phyloP scores from a whole-genome alignment of 2,888 invertebrate genomes.

The Palloptera scutellata region DNA sequence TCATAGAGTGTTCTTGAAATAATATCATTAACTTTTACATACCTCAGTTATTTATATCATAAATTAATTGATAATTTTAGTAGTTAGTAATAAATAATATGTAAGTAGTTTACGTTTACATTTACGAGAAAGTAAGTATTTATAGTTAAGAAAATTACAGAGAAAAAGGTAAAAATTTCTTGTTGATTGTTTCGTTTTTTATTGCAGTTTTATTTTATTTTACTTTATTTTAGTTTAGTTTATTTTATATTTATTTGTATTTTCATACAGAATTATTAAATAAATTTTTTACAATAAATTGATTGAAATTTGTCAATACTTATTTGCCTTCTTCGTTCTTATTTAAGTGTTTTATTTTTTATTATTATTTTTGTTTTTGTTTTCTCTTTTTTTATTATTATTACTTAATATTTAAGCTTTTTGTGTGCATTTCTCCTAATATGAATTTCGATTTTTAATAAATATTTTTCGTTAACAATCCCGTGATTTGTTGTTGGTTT shows the following conservation, averaged over 20 bases:
- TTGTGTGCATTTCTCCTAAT: neutral
- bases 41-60: too few species aligned
- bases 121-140: constrained; percentile 5
- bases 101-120: too few species aligned
- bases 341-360: neutral
- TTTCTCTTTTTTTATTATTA: neutral
- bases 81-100: neutral
- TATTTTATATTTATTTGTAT: constrained; percentile 2
- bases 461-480: neutral
- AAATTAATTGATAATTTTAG: too few species aligned
- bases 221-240: constrained; percentile 1
- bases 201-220: neutral
- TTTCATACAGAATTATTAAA: neutral
- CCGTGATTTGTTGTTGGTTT: neutral
- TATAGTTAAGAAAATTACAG: neutral
- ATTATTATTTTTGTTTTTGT: constrained; percentile 5
- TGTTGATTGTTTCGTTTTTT: neutral
- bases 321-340: neutral
- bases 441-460: neutral
- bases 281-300: too few species aligned
- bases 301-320: constrained; percentile 1
- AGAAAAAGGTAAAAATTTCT: constrained; percentile 6
- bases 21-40: constrained; percentile 23
- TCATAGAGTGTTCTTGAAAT: constrained; percentile 13
- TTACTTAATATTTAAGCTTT: neutral